A percentile compares a stretch with the other conserved stretches of the same genome.
These are phyloP conservation scores for Gallirallus australis DNA, from an alignment of 2,797 vertebrate species.

Conservation along the genomic window DNA sequence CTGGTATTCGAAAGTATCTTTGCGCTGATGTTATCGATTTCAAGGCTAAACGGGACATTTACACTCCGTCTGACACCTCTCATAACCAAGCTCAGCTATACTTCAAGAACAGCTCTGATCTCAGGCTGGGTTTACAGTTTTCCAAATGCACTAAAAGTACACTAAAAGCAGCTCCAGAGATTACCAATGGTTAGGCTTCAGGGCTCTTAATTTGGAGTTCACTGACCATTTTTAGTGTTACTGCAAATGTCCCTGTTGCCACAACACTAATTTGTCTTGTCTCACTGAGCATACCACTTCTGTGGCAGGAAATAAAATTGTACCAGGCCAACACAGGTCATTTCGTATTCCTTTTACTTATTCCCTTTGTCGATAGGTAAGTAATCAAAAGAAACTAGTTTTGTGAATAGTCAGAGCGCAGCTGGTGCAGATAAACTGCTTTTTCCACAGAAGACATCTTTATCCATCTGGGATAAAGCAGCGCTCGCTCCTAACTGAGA, in stretches of 20 bases:
- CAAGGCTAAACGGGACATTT: background rate
- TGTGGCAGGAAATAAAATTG: background rate
- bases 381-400: background rate
- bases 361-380: background rate
- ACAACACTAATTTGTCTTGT: background rate
- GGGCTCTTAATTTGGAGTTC: background rate
- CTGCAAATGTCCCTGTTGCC: background rate
- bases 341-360: background rate
- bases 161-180: background rate
- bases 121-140: background rate
- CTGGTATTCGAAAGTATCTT: background rate
- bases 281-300: background rate
- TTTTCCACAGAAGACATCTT: background rate
- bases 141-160: background rate
- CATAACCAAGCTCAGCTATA: background rate
- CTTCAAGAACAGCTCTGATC: background rate
- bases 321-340: background rate
- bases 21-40: background rate
- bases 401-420: background rate
- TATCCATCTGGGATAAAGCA: background rate
- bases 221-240: background rate
- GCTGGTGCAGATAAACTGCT: background rate
- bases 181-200: background rate
- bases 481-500: background rate
- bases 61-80: background rate